Base-by-base conservation (phyloP, 2,113 vertebrate species). In the Mionectes macconnelli region DNA sequence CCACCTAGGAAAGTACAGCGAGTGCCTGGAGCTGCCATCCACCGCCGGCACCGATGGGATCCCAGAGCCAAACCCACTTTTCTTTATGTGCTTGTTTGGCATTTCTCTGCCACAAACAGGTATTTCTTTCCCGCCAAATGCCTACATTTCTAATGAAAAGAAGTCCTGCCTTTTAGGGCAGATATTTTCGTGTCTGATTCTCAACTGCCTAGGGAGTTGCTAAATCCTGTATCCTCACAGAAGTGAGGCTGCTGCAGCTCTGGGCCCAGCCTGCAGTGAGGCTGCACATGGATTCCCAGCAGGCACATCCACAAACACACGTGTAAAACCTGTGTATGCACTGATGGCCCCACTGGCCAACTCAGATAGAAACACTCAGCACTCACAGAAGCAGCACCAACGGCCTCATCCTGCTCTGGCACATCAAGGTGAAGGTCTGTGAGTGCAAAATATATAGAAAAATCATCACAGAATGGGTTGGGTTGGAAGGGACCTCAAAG, bases 271-370 rank as follows among this genome's bases (percentile, higher is more conserved):
- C 8, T 17, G 55, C 55, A 40, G 55, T 2, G 2, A 53, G 25
- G 57, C 50, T 66, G 70, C 2, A 19, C 7, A 0, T 16, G 42
- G 33, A 31, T 44, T 79, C 40, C 59, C 59, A 60, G 35, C 59
- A 88, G 59, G 56, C 50, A 73, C 42, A 57, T 50, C 35, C 35
- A 64, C 30, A 50, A 20, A 18, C 1, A 24, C n/a, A 24, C 6
- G 2, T 1, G 4, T 42, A 37, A 52, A 40, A 16, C 0, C 0
- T n/a, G 47, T 53, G 47, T n/a, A 9, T 4, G n/a, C 39, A 8
- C 39, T 33, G 23, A 44, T 35, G 68, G 52, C n/a, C 30, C 27
- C 22, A 7, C 31, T 30, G 57, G 12, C 19, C 63, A 37, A 5
- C 67, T 44, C 24, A 37, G 50, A 16, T 25, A 52, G 53, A 47